A percentile compares a stretch with the other conserved stretches of the same genome.
These are phyloP conservation scores for Drosophila sturtevanti DNA, from an alignment of 1,140 invertebrate species.

Conservation along the genomic window DNA sequence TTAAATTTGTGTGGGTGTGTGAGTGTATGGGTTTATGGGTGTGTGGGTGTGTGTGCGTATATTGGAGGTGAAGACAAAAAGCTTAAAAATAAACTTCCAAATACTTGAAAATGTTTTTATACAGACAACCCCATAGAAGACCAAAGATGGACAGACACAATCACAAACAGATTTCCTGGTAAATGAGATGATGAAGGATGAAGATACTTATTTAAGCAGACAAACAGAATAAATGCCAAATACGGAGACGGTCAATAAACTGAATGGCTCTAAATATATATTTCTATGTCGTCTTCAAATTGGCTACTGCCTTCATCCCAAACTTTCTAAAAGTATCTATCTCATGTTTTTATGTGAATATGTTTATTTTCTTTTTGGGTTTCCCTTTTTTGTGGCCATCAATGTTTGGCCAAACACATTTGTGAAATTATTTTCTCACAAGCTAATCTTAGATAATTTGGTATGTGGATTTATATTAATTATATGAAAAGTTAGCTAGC, in stretches of 20 bases:
- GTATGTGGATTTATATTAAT: too few relatives aligned
- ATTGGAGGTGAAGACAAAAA: conserved; percentile 29
- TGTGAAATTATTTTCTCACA: neutral
- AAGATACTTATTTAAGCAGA: conserved; percentile 49
- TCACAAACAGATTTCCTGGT: conserved; percentile 51
- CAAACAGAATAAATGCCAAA: conserved; percentile 43
- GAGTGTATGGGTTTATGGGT: too few relatives aligned
- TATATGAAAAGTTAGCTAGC: too few relatives aligned
- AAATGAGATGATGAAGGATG: conserved; percentile 48
- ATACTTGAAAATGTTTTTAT: conserved; percentile 43
- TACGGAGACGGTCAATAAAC: conserved; percentile 50
- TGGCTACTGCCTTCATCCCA: neutral
- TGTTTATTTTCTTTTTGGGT: neutral
- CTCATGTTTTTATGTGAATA: neutral
- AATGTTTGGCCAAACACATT: neutral
- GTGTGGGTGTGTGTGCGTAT: conserved; percentile 10
- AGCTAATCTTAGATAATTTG: neutral
- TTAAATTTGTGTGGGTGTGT: neutral
- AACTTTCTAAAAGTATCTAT: neutral
- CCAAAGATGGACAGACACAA: conserved; percentile 32
- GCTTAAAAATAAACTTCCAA: conserved; percentile 56
- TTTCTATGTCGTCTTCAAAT: neutral
- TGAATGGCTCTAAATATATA: conserved; percentile 10
- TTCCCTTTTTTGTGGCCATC: neutral
- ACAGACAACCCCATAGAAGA: conserved; percentile 40